Base-by-base conservation (phyloP, 2,797 vertebrate species). In the Schizopygopsis pylzovi region DNA sequence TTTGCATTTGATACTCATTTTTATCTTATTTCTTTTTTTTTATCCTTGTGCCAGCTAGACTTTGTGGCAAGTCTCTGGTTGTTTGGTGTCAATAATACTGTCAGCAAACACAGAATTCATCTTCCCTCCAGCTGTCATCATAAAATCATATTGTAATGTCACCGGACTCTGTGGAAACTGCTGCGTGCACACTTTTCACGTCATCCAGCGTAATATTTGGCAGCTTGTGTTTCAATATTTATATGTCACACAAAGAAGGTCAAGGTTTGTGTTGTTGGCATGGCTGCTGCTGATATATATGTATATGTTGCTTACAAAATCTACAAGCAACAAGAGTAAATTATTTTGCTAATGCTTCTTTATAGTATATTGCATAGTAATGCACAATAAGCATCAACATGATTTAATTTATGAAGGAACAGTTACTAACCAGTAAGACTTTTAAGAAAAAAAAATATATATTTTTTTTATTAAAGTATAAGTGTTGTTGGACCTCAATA, bases 121-220 rank as follows among this genome's bases (percentile, higher is more conserved):
- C 85, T 86, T 88, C 81, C 84, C 89, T 87, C 70, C 33, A 81
- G 86, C 89, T 88, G 84, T 89, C 86, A 87, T 87, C 82, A 89
- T 87, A 87, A 86, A 86, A 89, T 89, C 87, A 83, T 85, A 83
- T 70, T 52, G 41, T 85, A 89, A 90, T 86, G 86, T 86, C 82
- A 87, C 84, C 37, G n/a, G 65, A 87, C 79, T 71, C 82, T 77
- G 86, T 63, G 79, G 82, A 89, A 88, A 86, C 71, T 89, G 86
- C 89, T 86, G 84, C 25, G 63, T 79, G 43, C 20, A 68, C 87
- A 86, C 79, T 89, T 89, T 72, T 72, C 82, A 75, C 82, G 11
- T 87, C 84, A 82, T 77, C 54, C 68, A 13, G 70, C 37, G 33
- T 87, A 81, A 59, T 81, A 87, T 87, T 86, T 13, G 81, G 78